A percentile compares a stretch with the other conserved stretches of the same genome.
These are phyloP conservation scores for Entomobrya proxima DNA, from an alignment of 2,888 invertebrate genomes.

Conservation along the genomic window DNA sequence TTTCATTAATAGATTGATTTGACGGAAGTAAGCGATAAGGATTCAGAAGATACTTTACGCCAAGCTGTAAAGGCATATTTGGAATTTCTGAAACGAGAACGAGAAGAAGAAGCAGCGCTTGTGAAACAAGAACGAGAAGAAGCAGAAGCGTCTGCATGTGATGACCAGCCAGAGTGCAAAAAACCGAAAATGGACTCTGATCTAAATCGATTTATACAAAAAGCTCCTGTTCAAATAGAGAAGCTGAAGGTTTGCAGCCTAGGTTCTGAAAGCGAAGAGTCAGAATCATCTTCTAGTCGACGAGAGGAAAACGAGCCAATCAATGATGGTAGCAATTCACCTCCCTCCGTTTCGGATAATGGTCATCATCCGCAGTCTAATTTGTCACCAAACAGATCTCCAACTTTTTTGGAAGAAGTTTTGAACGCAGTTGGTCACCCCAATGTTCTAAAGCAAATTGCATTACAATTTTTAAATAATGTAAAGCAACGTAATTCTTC, in stretches of 20 bases:
- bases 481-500: conserved; percentile 57
- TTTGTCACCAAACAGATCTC: conserved; percentile 28
- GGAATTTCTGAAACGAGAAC: conserved; percentile 1
- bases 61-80: conserved; percentile 50
- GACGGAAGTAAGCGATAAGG: conserved; percentile 61
- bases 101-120: conserved; percentile 5
- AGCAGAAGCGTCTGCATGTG: neutral
- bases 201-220: neutral
- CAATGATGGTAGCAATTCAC: neutral
- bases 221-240: neutral
- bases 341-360: conserved; percentile 12
- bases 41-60: conserved; percentile 64
- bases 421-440: conserved; percentile 73
- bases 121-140: neutral
- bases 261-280: neutral
- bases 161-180: neutral
- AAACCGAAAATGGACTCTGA: neutral
- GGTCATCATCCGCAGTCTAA: conserved; percentile 4
- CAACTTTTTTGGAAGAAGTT: conserved; percentile 68
- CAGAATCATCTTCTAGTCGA: neutral
- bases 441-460: conserved; percentile 67
- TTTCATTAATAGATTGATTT: conserved; percentile 66
- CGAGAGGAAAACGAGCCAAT: neutral
- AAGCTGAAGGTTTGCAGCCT: conserved; percentile 10
- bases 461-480: conserved; percentile 68